phyloP scores from a whole-genome alignment of 2,888 invertebrate genomes.

The Aphodius sticticus region DNA sequence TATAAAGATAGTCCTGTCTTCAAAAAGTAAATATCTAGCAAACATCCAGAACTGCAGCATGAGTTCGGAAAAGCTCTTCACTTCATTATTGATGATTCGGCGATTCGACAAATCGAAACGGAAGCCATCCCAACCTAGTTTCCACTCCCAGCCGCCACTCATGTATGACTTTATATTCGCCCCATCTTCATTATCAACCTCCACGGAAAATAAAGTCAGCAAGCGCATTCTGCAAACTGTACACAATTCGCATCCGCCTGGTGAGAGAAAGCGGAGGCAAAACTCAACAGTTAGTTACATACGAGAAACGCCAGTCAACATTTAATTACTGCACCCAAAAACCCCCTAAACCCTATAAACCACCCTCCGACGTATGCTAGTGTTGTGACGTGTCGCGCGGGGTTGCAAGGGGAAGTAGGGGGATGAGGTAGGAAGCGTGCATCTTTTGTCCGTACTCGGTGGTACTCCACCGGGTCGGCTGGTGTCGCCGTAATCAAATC shows the following conservation, averaged over 20 bases:
- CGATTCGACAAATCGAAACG: neutral
- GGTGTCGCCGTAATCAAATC: neutral
- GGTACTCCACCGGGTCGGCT: neutral
- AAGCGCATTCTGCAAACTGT: neutral
- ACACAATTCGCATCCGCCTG: neutral
- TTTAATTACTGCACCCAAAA: slow-evolving; percentile 4
- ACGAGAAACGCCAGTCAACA: neutral
- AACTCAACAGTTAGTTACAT: slow-evolving; percentile 4
- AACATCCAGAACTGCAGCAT: no score
- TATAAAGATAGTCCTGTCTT: no score
- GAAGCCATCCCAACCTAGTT: neutral
- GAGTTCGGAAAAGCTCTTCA: neutral
- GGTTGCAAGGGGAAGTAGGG: neutral
- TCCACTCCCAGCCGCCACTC: neutral
- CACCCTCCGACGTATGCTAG: neutral
- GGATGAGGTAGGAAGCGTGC: neutral
- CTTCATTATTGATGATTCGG: neutral
- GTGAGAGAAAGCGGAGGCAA: neutral
- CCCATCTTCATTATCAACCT: neutral
- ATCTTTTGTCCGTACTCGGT: neutral
- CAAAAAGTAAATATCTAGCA: no score
- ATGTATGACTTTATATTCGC: neutral
- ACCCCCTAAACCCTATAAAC: neutral
- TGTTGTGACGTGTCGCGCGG: neutral
- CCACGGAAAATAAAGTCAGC: neutral